A percentile compares a stretch with the other conserved stretches of the same genome.
phyloP scores from a whole-genome alignment of 2,113 vertebrate genomes.

The Microtus montanus region DNA sequence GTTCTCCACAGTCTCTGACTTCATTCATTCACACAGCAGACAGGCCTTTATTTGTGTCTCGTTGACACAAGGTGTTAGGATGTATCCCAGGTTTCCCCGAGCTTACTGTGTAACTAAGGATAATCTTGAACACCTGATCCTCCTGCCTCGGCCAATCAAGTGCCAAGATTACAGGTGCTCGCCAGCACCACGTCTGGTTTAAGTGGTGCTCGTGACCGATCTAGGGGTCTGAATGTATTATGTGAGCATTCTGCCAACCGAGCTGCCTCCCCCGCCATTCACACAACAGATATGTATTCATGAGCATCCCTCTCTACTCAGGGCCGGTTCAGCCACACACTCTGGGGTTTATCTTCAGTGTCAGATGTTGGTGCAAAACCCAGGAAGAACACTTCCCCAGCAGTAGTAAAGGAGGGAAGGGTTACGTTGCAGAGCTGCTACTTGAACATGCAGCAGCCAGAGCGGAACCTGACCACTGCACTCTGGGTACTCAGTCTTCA shows the following conservation, averaged over 20 bases:
- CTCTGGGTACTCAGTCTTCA: not conserved
- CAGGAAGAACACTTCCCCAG: not conserved
- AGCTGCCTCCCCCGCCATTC: too few species aligned
- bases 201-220: not conserved
- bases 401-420: not conserved
- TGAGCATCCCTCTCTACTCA: not conserved
- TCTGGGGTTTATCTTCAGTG: not conserved
- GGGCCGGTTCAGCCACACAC: not conserved
- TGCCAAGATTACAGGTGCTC: not conserved
- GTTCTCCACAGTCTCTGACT: not conserved
- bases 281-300: not conserved
- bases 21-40: not conserved
- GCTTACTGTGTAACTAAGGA: not conserved
- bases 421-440: not conserved
- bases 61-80: too few species aligned
- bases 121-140: not conserved
- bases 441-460: not conserved
- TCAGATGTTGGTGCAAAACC: not conserved
- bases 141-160: not conserved
- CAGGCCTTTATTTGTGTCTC: not conserved
- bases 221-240: not conserved
- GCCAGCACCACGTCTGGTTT: not conserved
- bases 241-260: not conserved
- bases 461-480: not conserved
- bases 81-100: not conserved